These are phyloP conservation scores for Chaetorhynchus papuensis DNA, from an alignment of 2,113 vertebrate genomes.

Conservation along the genomic window DNA sequence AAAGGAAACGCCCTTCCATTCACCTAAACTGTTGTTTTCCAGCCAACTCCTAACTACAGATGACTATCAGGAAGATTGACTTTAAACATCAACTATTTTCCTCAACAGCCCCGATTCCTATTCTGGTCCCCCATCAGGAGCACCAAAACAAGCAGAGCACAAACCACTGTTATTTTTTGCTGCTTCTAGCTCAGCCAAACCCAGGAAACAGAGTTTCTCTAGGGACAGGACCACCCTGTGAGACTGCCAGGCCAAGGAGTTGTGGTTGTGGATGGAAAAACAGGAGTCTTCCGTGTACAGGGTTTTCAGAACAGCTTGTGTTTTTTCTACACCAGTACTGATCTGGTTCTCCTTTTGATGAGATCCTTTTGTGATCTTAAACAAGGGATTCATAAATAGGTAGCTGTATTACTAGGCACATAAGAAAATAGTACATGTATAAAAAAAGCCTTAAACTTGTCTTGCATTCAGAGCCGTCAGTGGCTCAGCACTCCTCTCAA, in stretches of 20 bases:
- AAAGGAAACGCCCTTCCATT: not conserved
- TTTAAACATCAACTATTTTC: not conserved
- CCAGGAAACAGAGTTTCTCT: not conserved
- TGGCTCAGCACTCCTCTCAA: not conserved
- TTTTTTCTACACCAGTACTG: not conserved
- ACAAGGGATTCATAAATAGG: not conserved
- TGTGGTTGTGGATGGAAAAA: not conserved
- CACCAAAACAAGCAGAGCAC: not conserved
- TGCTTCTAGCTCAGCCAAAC: not conserved
- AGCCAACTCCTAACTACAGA: not conserved
- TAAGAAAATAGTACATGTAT: not conserved
- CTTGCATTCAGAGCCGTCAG: not conserved
- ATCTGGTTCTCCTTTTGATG: not conserved
- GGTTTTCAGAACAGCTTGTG: not conserved
- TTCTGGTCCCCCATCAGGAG: not conserved
- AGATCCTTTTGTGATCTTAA: too few species aligned
- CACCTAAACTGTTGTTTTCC: not conserved
- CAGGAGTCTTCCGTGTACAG: not conserved
- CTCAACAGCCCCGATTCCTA: rapidly evolving
- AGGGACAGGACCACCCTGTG: not conserved
- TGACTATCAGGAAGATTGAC: not conserved
- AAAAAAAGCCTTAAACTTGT: rapidly evolving
- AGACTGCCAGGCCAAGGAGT: not conserved
- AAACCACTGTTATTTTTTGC: not conserved
- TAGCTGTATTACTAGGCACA: not conserved